Base-by-base conservation (phyloP, 2,888 invertebrate species). In the Mesochorus sp. region DNA sequence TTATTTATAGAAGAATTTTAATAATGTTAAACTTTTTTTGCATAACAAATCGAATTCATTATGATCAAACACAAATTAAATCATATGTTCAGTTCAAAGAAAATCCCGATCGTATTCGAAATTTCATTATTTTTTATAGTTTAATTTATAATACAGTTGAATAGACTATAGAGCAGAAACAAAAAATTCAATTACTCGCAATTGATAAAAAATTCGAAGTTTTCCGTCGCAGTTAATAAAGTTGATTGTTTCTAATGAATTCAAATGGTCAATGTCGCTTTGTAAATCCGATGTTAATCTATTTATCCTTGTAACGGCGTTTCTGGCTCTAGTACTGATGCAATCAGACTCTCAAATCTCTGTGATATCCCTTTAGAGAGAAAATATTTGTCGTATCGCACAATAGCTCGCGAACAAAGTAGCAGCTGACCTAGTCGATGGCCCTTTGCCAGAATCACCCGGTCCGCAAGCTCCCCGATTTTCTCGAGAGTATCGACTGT, bases 391-490 rank as follows among this genome's bases (percentile, higher is more conserved):
- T 64, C 44, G 57, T 76, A 55, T 70, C 47, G 37, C 31, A 62
- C 57, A 55, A 62, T 39, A 34, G 39, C 70, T 70, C 55, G 59
- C 47, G 66, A 66, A 39, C 26, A 26, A n/a, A n/a, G 17, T 26
- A 57, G 19, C 17, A 39, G 70, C 62, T 76, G 76, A 64, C 55
- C 59, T 61, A 53, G 64, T 67, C 59, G 57, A 57, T 80, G 81
- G 77, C 74, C 75, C 51, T 68, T 62, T 79, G 80, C 80, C 79
- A 79, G 73, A 68, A n/a, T n/a, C 57, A 53, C 71, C 55, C 62
- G 26, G 55, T 57, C 37, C 67, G 53, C 53, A 39, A 4, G n/a
- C 2, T 39, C 28, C 37, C 39, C 31, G 53, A 17, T 37, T 37
- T n/a, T 17, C 72, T 37, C 61, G 34, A 53, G 5, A 26, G 17